These are phyloP conservation scores for Halocynthia roretzi DNA, from an alignment of 23 tunicate species.

Conservation along the genomic window DNA sequence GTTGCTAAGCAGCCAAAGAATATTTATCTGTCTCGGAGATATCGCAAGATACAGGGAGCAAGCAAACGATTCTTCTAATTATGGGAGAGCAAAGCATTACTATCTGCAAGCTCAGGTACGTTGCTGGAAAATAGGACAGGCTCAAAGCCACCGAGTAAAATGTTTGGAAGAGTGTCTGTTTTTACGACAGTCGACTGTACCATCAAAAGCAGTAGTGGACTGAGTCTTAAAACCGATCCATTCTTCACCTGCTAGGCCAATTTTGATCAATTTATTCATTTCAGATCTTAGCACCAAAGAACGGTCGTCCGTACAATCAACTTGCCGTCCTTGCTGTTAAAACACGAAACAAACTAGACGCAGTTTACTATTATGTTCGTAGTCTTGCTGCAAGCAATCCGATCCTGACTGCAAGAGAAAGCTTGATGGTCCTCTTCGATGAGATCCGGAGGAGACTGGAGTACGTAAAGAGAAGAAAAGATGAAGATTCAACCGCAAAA, in stretches of 20 bases:
- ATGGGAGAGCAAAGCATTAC: slow-evolving; percentile 71
- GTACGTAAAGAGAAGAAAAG: neutral
- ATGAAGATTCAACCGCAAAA: too few relatives aligned
- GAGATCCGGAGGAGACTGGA: slow-evolving; percentile 56
- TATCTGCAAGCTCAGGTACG: slow-evolving; percentile 18
- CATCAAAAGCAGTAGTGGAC: too few relatives aligned
- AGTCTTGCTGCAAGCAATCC: slow-evolving; percentile 66
- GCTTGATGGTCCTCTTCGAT: slow-evolving; percentile 69
- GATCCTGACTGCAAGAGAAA: slow-evolving; percentile 73
- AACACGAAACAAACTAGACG: slow-evolving; percentile 59
- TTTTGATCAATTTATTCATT: neutral
- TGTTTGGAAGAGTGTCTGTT: too few relatives aligned
- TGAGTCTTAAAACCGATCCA: too few relatives aligned
- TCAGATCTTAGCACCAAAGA: slow-evolving; percentile 56
- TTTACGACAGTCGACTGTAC: too few relatives aligned
- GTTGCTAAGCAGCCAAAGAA: slow-evolving; percentile 52
- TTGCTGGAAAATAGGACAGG: neutral
- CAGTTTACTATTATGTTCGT: slow-evolving; percentile 76
- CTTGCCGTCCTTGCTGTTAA: slow-evolving; percentile 84
- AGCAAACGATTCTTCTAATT: slow-evolving; percentile 47
- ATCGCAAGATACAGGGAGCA: slow-evolving; percentile 71
- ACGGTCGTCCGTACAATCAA: slow-evolving; percentile 92
- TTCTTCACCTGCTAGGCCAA: too few relatives aligned
- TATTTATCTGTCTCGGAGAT: slow-evolving; percentile 73
- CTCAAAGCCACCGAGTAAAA: too few relatives aligned